Evolutionary conservation across 2,888 invertebrate genomes (phyloP).

Genomic region (Lissonota sp.): DNA sequence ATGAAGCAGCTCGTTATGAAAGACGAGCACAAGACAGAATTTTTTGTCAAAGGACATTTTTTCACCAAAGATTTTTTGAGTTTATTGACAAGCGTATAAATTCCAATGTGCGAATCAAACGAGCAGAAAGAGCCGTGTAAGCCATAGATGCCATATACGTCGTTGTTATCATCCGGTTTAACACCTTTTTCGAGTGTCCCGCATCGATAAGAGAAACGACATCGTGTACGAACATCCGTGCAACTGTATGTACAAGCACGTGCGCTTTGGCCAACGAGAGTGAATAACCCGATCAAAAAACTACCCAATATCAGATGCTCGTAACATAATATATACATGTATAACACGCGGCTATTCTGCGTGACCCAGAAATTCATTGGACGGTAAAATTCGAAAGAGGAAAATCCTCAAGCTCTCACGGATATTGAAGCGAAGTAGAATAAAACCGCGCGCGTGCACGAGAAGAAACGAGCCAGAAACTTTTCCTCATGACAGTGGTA

Average conservation of each 20-base stretch:
- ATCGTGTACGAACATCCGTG: not conserved
- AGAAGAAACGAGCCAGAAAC: not conserved
- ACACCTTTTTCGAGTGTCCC: no score
- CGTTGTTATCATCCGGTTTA: no score
- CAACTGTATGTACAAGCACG: not conserved
- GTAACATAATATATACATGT: conserved; percentile 2
- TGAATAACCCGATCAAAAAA: conserved; percentile 13
- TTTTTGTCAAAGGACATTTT: no score
- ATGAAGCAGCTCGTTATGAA: no score
- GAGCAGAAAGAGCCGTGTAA: no score
- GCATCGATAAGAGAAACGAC: no score
- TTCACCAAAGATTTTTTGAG: no score
- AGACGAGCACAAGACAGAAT: no score
- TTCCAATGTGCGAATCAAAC: no score
- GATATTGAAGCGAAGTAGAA: conserved; percentile 5
- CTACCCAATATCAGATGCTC: conserved; percentile 20
- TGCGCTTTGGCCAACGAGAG: conserved; percentile 15
- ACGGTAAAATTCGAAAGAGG: conserved; percentile 11
- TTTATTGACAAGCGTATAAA: no score
- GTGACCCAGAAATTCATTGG: conserved; percentile 26
- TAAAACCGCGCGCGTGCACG: not conserved
- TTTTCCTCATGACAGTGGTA: conserved; percentile 14
- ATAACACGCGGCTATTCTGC: not conserved
- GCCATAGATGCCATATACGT: no score
- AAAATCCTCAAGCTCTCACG: conserved; percentile 7